Percentiles rank a stretch among this genome's conserved stretches.
These are phyloP conservation scores for Colletes collaris DNA, from an alignment of 2,888 invertebrate species.

Conservation along the genomic window DNA sequence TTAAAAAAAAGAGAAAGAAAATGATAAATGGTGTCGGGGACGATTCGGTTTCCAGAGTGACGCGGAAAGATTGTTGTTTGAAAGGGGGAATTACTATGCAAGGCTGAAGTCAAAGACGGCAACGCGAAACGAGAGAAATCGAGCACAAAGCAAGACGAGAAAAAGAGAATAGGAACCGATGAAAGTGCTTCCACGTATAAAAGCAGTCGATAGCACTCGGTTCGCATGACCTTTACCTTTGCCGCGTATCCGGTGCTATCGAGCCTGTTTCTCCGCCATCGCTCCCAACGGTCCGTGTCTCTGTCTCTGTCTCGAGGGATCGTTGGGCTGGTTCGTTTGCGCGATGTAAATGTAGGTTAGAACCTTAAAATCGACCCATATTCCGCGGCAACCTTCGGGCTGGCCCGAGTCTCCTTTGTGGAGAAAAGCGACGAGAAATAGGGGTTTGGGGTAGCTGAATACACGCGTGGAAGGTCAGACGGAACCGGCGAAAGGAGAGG, in stretches of 20 bases:
- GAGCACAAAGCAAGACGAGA: neutral
- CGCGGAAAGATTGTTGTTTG: too few relatives aligned
- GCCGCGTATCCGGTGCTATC: slow-evolving; percentile 63
- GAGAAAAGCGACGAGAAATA: slow-evolving; percentile 15
- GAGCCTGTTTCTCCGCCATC: slow-evolving; percentile 11
- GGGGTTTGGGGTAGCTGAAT: slow-evolving; percentile 3
- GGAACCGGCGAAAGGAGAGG: neutral
- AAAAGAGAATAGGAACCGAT: slow-evolving; percentile 49
- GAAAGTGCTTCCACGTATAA: slow-evolving; percentile 64
- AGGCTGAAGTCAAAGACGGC: neutral
- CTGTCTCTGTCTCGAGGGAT: slow-evolving; percentile 43
- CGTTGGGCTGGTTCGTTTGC: slow-evolving; percentile 52
- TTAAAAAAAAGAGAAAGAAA: too few relatives aligned
- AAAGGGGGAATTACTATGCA: too few relatives aligned
- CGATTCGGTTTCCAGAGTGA: too few relatives aligned
- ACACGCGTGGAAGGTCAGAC: slow-evolving; percentile 18
- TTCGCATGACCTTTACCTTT: slow-evolving; percentile 78
- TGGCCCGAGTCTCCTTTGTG: slow-evolving; percentile 36
- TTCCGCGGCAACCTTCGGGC: slow-evolving; percentile 69
- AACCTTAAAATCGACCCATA: slow-evolving; percentile 73
- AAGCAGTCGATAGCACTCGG: slow-evolving; percentile 65
- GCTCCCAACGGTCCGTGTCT: neutral
- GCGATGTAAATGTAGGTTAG: slow-evolving; percentile 67
- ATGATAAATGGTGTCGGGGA: too few relatives aligned
- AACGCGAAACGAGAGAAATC: slow-evolving; percentile 6